Percentiles rank a stretch among this genome's conserved stretches.
Conservation (phyloP, 2,888 invertebrate species). For the Scaptomyza reducta region DNA sequence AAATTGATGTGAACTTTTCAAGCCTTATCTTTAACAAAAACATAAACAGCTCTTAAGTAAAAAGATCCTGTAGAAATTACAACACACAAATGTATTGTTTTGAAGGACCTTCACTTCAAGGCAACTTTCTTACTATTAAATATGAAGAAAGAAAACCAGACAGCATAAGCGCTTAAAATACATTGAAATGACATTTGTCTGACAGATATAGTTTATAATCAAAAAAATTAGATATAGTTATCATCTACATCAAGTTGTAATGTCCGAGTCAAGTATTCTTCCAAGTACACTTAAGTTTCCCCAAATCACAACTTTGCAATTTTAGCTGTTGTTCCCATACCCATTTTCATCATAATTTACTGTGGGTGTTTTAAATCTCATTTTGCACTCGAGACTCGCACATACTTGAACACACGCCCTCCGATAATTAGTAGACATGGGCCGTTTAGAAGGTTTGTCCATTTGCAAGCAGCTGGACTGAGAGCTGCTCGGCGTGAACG, state of each 20-base stretch:
- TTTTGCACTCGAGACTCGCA: constrained; percentile 30
- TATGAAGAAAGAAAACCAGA: too few relatives aligned
- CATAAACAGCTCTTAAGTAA: too few relatives aligned
- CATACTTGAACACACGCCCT: constrained; percentile 57
- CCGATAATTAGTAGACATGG: constrained; percentile 66
- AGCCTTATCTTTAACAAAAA: too few relatives aligned
- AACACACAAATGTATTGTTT: too few relatives aligned
- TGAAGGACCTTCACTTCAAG: too few relatives aligned
- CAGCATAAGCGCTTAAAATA: too few relatives aligned
- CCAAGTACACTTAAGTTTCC: background rate
- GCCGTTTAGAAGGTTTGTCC: constrained; percentile 63
- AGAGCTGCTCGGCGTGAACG: constrained; percentile 14
- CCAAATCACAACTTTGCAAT: background rate
- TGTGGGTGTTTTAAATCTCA: constrained; percentile 17
- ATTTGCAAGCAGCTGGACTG: constrained; percentile 20
- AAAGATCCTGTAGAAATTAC: too few relatives aligned
- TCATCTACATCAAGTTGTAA: background rate
- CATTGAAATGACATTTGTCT: background rate
- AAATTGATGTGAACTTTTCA: too few relatives aligned
- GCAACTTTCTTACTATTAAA: too few relatives aligned
- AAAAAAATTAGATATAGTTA: too few relatives aligned
- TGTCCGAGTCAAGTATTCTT: background rate
- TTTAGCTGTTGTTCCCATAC: background rate
- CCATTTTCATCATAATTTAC: constrained; percentile 12
- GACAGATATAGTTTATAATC: background rate